Evolutionary conservation across 2,797 vertebrate genomes (phyloP).

Genomic region (Xenops minutus): DNA sequence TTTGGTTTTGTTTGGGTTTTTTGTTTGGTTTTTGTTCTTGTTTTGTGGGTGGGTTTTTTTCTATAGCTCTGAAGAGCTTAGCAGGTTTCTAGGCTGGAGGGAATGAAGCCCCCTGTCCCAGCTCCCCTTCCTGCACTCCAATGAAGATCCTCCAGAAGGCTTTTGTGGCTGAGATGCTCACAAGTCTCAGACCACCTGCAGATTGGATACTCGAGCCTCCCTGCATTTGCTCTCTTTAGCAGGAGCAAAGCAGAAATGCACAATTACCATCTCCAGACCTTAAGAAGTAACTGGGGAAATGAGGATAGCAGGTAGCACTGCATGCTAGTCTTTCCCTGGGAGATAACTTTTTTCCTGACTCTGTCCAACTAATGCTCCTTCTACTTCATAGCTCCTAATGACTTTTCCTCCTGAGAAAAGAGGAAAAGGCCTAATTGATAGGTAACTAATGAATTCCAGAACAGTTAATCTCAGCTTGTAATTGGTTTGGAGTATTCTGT

Average conservation of each 20-base stretch:
- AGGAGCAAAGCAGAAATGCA: background rate
- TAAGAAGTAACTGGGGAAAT: background rate
- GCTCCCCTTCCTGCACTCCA: background rate
- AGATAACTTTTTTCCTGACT: background rate
- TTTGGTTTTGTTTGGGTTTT: background rate
- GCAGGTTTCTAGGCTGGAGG: conserved; percentile 7
- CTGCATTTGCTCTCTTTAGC: background rate
- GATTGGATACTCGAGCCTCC: background rate
- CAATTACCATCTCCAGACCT: background rate
- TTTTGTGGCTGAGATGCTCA: background rate
- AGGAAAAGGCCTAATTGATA: background rate
- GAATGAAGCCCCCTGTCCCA: background rate
- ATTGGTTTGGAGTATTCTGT: background rate
- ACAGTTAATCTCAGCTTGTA: background rate
- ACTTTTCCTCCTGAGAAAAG: background rate
- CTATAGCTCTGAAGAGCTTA: background rate
- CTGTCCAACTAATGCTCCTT: background rate
- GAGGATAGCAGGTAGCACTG: background rate
- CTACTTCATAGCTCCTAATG: background rate
- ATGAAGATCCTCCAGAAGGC: background rate
- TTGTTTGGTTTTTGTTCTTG: background rate
- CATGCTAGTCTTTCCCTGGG: background rate
- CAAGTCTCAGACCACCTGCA: background rate
- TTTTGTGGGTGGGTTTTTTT: background rate
- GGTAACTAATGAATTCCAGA: background rate